These are phyloP conservation scores for Cinara cedri DNA, from an alignment of 2,888 invertebrate genomes.

Conservation along the genomic window DNA sequence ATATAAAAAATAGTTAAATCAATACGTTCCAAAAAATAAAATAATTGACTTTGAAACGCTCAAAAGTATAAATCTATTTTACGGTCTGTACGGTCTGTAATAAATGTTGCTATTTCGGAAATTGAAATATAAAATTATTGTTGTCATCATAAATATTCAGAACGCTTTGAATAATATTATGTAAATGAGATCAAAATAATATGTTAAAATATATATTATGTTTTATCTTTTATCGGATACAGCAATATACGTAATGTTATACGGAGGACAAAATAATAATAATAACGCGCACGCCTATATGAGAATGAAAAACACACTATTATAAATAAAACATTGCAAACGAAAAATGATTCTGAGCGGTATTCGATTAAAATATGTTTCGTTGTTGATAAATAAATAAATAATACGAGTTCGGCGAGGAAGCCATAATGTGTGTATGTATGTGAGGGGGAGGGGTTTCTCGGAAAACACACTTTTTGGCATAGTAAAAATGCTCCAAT, in stretches of 20 bases:
- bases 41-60: slow-evolving; percentile 13
- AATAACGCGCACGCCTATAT: neutral
- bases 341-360: too few species aligned
- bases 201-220: slow-evolving; percentile 4
- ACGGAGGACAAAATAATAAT: neutral
- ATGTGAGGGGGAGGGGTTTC: too few species aligned
- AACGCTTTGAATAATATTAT: slow-evolving; percentile 28
- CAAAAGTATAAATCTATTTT: slow-evolving; percentile 18
- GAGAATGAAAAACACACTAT: neutral
- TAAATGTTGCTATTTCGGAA: slow-evolving; percentile 19
- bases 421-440: too few species aligned
- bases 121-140: slow-evolving; percentile 26
- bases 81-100: neutral
- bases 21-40: neutral
- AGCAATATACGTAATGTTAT: neutral
- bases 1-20: neutral
- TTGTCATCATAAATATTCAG: slow-evolving; percentile 32
- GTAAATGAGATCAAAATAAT: slow-evolving; percentile 40
- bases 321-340: too few species aligned
- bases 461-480: too few species aligned
- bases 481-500: too few species aligned
- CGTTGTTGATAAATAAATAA: too few species aligned
- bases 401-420: too few species aligned
- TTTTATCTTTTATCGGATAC: neutral
- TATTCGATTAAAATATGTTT: too few species aligned